A percentile compares a stretch with the other conserved stretches of the same genome.
phyloP scores from a whole-genome alignment of 2,797 vertebrate species.

The Poeciliopsis turneri region DNA sequence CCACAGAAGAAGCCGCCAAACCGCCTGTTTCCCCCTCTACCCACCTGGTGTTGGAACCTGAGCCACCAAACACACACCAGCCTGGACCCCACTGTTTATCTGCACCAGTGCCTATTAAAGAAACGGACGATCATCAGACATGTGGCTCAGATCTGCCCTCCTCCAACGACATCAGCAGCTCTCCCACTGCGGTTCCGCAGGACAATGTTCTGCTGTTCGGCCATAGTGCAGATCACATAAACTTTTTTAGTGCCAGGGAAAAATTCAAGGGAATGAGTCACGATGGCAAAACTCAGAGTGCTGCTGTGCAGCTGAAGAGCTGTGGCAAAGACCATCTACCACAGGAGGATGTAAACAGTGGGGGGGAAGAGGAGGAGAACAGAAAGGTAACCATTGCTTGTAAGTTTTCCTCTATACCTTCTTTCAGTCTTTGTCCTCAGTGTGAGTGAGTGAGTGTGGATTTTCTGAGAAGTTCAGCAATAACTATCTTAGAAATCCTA shows the following conservation, averaged over 20 bases:
- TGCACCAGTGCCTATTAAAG: conserved; percentile 54
- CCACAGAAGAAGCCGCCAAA: conserved; percentile 22
- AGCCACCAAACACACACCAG: conserved; percentile 52
- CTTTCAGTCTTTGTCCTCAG: not conserved
- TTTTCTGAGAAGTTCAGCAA: not conserved
- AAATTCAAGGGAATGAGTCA: conserved; percentile 95
- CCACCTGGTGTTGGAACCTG: conserved; percentile 54
- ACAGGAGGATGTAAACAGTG: conserved; percentile 39
- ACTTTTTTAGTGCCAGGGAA: conserved; percentile 95
- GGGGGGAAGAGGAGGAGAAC: conserved; percentile 57
- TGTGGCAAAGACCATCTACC: conserved; percentile 59
- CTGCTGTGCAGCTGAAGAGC: conserved; percentile 71
- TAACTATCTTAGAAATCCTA: not conserved
- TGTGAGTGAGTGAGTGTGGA: not conserved
- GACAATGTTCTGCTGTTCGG: conserved; percentile 69
- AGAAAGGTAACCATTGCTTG: conserved; percentile 55
- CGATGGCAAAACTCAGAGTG: conserved; percentile 80
- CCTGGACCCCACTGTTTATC: conserved; percentile 49
- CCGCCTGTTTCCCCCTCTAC: conserved; percentile 29
- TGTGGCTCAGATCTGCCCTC: conserved; percentile 47
- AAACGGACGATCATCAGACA: conserved; percentile 64
- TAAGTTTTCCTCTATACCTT: conserved; percentile 3
- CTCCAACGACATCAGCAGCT: conserved; percentile 48
- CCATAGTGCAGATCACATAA: conserved; percentile 90
- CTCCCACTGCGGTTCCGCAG: conserved; percentile 69